A percentile compares a stretch with the other conserved stretches of the same genome.
Conservation (phyloP, 2,797 vertebrate genomes). For the Momotus momota region DNA sequence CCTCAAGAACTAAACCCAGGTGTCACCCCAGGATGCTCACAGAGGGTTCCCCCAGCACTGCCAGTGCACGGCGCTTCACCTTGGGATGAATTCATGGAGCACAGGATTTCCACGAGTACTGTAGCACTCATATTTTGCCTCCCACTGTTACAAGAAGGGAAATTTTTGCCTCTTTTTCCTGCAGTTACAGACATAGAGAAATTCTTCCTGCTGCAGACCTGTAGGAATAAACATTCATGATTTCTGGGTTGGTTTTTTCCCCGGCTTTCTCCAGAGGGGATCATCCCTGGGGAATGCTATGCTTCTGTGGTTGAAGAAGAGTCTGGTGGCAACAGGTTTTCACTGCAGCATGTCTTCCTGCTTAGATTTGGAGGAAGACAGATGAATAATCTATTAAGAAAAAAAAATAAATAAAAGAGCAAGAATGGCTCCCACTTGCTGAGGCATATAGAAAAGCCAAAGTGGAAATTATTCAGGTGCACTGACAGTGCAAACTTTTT, state of each 20-base stretch:
- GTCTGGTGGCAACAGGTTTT: background rate
- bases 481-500: background rate
- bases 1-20: background rate
- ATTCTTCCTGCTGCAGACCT: background rate
- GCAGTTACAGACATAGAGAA: background rate
- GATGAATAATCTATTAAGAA: background rate
- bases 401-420: background rate
- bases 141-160: accelerated
- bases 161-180: background rate
- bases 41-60: background rate
- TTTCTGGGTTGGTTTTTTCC: background rate
- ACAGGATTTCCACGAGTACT: accelerated
- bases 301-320: background rate
- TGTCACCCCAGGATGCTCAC: background rate
- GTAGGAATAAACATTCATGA: background rate
- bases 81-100: background rate
- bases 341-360: background rate
- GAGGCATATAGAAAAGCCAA: background rate
- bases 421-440: background rate
- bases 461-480: background rate
- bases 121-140: background rate
- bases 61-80: background rate
- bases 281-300: background rate
- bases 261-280: background rate
- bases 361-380: background rate